Evolutionary conservation across 2,113 vertebrate genomes (phyloP).

Genomic region (Sturnus vulgaris): DNA sequence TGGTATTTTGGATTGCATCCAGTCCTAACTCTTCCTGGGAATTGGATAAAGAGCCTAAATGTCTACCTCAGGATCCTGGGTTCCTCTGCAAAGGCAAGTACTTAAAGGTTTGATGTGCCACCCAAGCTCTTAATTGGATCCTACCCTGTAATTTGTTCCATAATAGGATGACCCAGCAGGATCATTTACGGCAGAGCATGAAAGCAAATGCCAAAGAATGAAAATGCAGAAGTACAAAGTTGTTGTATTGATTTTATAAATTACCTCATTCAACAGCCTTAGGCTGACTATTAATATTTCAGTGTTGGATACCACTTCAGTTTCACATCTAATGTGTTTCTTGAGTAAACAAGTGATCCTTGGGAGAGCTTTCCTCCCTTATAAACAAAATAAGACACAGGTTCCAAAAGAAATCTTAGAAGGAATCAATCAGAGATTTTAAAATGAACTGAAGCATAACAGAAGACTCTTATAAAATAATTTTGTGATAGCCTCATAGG

Average conservation of each 20-base stretch:
- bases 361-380: background rate
- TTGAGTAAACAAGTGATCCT: conserved; percentile 26
- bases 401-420: background rate
- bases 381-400: background rate
- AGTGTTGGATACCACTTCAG: background rate
- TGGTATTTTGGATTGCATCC: background rate
- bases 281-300: conserved; percentile 43
- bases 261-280: conserved; percentile 28
- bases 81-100: background rate
- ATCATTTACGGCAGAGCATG: conserved; percentile 18
- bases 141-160: background rate
- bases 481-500: background rate
- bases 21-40: background rate
- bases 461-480: background rate
- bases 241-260: conserved; percentile 44
- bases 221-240: background rate
- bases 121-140: conserved; percentile 4
- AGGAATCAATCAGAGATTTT: background rate
- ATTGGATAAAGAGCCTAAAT: background rate
- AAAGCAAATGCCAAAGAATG: conserved; percentile 23
- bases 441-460: background rate
- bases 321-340: conserved; percentile 43
- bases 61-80: background rate
- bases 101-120: background rate
- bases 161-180: conserved; percentile 32